Percentiles rank a stretch among this genome's conserved stretches.
phyloP scores from a whole-genome alignment of 2,888 invertebrate genomes.

The Agrilus mali region DNA sequence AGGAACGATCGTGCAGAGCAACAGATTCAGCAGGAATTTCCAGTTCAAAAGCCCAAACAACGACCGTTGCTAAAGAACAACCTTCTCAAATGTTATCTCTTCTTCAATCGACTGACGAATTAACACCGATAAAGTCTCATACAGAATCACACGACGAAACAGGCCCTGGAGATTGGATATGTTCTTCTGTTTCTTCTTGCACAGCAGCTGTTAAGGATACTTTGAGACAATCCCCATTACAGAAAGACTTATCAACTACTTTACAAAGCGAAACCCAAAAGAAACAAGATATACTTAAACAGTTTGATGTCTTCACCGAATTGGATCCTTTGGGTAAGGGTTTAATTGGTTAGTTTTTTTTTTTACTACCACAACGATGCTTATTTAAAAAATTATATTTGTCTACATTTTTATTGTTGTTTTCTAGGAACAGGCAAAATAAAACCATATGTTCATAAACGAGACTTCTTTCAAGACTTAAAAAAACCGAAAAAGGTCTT shows the following conservation, averaged over 20 bases:
- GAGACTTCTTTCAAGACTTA: constrained; percentile 91
- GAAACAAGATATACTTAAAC: constrained; percentile 35
- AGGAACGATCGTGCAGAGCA: constrained; percentile 19
- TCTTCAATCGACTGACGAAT: constrained; percentile 18
- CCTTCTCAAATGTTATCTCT: constrained; percentile 15
- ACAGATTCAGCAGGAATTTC: constrained; percentile 29
- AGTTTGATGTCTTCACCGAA: constrained; percentile 88
- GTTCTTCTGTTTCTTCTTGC: constrained; percentile 24
- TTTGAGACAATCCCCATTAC: constrained; percentile 25
- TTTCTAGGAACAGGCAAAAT: constrained; percentile 64
- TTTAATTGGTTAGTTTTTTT: constrained; percentile 37
- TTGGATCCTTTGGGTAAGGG: constrained; percentile 86
- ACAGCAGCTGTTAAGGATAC: constrained; percentile 14
- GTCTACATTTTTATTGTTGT: constrained; percentile 9
- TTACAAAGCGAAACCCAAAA: constrained; percentile 29
- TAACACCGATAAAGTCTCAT: constrained; percentile 23
- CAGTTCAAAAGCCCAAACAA: constrained; percentile 32
- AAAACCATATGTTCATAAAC: constrained; percentile 88
- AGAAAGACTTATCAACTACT: constrained; percentile 22
- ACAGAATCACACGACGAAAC: constrained; percentile 27
- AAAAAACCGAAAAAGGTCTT: constrained; percentile 89
- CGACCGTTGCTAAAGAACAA: constrained; percentile 18
- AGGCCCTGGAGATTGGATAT: constrained; percentile 32
- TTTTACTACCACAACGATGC: not conserved
- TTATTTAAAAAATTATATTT: constrained; percentile 3